These are phyloP conservation scores for Caenorhabditis parvicauda DNA, from an alignment of 2,888 invertebrate genomes.

Conservation along the genomic window DNA sequence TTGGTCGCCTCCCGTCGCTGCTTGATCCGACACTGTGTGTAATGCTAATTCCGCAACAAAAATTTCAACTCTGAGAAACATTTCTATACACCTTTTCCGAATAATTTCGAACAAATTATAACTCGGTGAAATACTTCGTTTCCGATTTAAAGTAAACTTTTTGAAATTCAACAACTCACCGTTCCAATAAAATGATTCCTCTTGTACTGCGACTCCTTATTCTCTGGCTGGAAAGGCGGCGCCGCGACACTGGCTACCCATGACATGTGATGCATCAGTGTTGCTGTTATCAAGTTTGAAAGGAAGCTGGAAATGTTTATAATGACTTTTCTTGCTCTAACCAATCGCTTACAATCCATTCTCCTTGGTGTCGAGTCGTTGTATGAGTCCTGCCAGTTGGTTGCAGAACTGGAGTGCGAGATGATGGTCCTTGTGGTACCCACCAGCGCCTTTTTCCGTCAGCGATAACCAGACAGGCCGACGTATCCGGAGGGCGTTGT, in stretches of 20 bases:
- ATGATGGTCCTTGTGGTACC: constrained; percentile 22
- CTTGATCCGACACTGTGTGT: no score
- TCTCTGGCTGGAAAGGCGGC: constrained; percentile 18
- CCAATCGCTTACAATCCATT: constrained; percentile 46
- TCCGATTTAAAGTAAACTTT: no score
- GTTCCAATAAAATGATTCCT: constrained; percentile 34
- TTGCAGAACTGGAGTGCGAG: constrained; percentile 44
- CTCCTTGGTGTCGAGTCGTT: constrained; percentile 44
- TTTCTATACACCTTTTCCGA: no score
- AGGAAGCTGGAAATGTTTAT: constrained; percentile 44
- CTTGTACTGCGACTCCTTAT: constrained; percentile 1
- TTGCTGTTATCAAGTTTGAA: constrained; percentile 53
- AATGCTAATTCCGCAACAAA: no score
- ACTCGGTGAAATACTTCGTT: neutral
- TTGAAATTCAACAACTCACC: constrained; percentile 12
- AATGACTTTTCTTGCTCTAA: neutral
- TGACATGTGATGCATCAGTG: constrained; percentile 57
- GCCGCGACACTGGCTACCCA: constrained; percentile 60
- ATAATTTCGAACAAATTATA: neutral
- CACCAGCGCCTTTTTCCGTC: constrained; percentile 20
- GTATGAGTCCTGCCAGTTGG: constrained; percentile 40
- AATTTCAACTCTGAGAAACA: no score
- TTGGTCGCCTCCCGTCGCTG: no score
- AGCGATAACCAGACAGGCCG: constrained; percentile 53
- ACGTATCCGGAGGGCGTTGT: constrained; percentile 46